Evolutionary conservation across 1,140 invertebrate genomes (phyloP).

Genomic region (Aphidius gifuensis): DNA sequence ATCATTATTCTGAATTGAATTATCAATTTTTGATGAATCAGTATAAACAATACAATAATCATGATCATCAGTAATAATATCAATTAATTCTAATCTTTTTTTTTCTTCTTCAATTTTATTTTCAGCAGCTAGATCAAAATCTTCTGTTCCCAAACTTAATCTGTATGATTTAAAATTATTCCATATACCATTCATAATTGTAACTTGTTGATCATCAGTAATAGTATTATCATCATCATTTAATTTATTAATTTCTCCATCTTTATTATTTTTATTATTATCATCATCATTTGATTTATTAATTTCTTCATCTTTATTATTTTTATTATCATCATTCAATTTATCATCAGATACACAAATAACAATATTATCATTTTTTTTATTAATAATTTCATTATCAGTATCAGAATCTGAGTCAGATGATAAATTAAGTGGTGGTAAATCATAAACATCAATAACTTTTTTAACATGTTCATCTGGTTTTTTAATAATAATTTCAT

Average conservation of each 20-base stretch:
- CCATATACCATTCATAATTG: slow-evolving; percentile 70
- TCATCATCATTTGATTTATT: slow-evolving; percentile 24
- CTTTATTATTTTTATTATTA: slow-evolving; percentile 1
- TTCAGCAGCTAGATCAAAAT: slow-evolving; percentile 24
- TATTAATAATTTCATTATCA: slow-evolving; percentile 25
- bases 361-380: slow-evolving; percentile 1
- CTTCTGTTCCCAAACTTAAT: slow-evolving; percentile 56
- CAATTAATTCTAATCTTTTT: slow-evolving; percentile 32
- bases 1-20: slow-evolving; percentile 23
- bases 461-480: slow-evolving; percentile 36
- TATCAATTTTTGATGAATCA: slow-evolving; percentile 22
- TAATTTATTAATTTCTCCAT: slow-evolving; percentile 12
- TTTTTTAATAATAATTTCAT: slow-evolving; percentile 33
- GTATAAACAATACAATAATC: slow-evolving; percentile 53
- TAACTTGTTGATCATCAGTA: slow-evolving; percentile 50
- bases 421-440: slow-evolving; percentile 75
- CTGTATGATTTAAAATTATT: slow-evolving; percentile 75
- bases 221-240: slow-evolving; percentile 27
- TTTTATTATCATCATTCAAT: slow-evolving; percentile 1
- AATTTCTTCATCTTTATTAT: slow-evolving; percentile 5
- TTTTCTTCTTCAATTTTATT: slow-evolving; percentile 15
- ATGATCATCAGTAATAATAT: slow-evolving; percentile 53
- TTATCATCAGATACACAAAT: slow-evolving; percentile 3
- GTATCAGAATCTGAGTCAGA: slow-evolving; percentile 73
- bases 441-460: slow-evolving; percentile 65